phyloP scores from a whole-genome alignment of 2,888 invertebrate species.

The Plemyria rubiginata region DNA sequence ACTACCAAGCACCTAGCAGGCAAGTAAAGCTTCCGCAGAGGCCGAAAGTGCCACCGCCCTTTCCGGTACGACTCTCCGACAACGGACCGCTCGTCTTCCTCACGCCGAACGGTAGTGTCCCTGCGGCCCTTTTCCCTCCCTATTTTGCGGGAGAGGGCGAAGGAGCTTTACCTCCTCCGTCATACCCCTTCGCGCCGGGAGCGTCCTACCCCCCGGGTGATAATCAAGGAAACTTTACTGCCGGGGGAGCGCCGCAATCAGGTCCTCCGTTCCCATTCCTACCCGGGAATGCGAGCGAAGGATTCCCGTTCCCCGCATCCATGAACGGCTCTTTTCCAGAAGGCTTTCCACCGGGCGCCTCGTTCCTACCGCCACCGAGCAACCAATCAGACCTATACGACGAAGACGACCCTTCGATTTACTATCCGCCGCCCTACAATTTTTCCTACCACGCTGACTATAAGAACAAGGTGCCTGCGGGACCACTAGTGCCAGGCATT shows the following conservation, averaged over 20 bases:
- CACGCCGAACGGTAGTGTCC: slow-evolving; percentile 90
- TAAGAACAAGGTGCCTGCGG: slow-evolving; percentile 90
- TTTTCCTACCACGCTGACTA: slow-evolving; percentile 93
- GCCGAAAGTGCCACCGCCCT: slow-evolving; percentile 95
- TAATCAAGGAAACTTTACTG: slow-evolving; percentile 87
- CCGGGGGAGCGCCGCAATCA: slow-evolving; percentile 87
- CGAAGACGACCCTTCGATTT: slow-evolving; percentile 96
- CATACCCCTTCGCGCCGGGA: slow-evolving; percentile 86
- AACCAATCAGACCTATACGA: slow-evolving; percentile 91
- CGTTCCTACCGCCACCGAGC: slow-evolving; percentile 88
- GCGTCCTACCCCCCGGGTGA: slow-evolving; percentile 84
- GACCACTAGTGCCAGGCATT: slow-evolving; percentile 95
- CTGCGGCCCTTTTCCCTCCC: slow-evolving; percentile 88
- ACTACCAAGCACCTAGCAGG: slow-evolving; percentile 92
- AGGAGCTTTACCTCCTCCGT: slow-evolving; percentile 80
- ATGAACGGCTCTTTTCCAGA: slow-evolving; percentile 85
- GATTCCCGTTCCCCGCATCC: slow-evolving; percentile 83
- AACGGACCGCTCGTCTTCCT: slow-evolving; percentile 94
- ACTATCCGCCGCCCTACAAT: slow-evolving; percentile 96
- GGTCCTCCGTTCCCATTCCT: slow-evolving; percentile 87
- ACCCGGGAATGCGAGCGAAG: slow-evolving; percentile 84
- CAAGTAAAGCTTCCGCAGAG: slow-evolving; percentile 93
- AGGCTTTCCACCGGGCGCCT: slow-evolving; percentile 84
- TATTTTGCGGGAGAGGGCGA: slow-evolving; percentile 87
- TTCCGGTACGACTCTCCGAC: slow-evolving; percentile 95